Evolutionary conservation across 2,888 invertebrate genomes (phyloP), one percentile per base, ranked within the genome.

Genomic region (Rhorus exstirpatorius): DNA sequence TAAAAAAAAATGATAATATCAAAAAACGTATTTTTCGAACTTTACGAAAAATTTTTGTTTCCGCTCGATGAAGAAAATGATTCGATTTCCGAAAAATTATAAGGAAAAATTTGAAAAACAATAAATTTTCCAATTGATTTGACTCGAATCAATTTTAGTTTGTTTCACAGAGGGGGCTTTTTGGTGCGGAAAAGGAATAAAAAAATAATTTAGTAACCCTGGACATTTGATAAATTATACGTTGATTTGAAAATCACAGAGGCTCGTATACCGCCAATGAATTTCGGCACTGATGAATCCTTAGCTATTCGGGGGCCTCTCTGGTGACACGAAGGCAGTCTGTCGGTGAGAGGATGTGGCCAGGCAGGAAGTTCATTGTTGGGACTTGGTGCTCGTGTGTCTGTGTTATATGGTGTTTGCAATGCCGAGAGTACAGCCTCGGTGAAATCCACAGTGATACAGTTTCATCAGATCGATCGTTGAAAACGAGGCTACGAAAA

Each of bases 301-400:
- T 85, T 89, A 90, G 88, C 81, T 87, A 88, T 86, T 88, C 83
- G 44, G 58, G 49, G 79, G 81, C 19, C 75, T 74, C 85, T 86
- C 83, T 83, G 85, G 85, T 85, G 85, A 79, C 84, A 79, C 72
- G 67, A 71, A 71, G 41, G 38, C 70, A 63, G 76, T 77, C 74
- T 75, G 78, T 81, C 82, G 74, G 84, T 86, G 86, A 91, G 89
- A 91, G 91, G 91, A 91, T 91, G 89, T 89, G 88, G 86, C 85
- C 87, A n/a, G 84, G 79, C 91, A 91, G 91, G 91, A 91, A 91
- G 91, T 91, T 89, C 89, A 91, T 91, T 91, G 91, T 91, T 82
- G 76, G 76, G 78, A 74, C 81, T 63, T 49, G 58, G 65, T 74
- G 63, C 75, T 78, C 46, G 87, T 86, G 86, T 86, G 85, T 79